Evolutionary conservation across 2,113 vertebrate species (phyloP).

Genomic region (Ginglymostoma cirratum): DNA sequence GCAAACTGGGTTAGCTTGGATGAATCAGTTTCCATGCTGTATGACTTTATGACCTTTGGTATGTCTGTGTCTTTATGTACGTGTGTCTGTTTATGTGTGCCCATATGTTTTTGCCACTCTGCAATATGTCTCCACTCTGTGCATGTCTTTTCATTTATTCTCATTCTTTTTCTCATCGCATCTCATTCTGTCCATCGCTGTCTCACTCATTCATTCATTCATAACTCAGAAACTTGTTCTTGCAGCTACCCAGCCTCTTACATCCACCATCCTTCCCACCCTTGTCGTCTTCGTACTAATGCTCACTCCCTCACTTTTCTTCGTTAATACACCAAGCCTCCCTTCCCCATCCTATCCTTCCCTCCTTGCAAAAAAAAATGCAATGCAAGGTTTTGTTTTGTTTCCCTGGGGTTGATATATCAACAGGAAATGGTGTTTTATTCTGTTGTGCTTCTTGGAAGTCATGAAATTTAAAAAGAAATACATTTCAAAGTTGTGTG

Average conservation of each 20-base stretch:
- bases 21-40: neutral
- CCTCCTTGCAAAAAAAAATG: neutral
- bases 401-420: neutral
- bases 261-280: too few species aligned
- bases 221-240: too few species aligned
- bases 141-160: too few species aligned
- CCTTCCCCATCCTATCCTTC: neutral
- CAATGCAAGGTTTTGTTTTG: neutral
- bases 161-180: neutral
- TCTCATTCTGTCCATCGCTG: neutral
- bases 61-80: neutral
- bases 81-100: neutral
- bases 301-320: neutral
- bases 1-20: too few species aligned
- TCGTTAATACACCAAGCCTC: neutral
- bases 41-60: neutral
- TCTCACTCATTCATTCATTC: neutral
- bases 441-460: neutral
- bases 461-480: slow-evolving; percentile 25
- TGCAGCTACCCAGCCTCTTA: too few species aligned
- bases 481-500: slow-evolving; percentile 4
- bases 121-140: too few species aligned
- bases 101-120: neutral
- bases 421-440: neutral
- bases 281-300: too few species aligned